Conservation (phyloP, 2,797 vertebrate genomes). For the Melopsittacus undulatus region DNA sequence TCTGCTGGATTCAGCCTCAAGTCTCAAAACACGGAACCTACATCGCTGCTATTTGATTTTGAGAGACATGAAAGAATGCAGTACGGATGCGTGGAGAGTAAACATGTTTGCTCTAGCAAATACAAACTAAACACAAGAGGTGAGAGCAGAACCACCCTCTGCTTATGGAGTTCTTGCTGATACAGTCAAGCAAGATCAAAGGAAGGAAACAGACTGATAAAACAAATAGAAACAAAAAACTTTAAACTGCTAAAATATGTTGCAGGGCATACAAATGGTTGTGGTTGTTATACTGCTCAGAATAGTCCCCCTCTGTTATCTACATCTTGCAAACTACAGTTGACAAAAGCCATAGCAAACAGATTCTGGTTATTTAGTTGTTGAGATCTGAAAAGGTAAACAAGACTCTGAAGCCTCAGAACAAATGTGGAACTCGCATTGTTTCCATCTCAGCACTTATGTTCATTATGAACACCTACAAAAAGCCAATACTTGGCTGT, state of each 20-base stretch:
- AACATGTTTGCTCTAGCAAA: slow-evolving; percentile 15
- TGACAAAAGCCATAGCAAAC: slow-evolving; percentile 18
- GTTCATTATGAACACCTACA: slow-evolving; percentile 20
- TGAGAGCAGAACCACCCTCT: slow-evolving; percentile 26
- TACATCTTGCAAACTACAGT: slow-evolving; percentile 17
- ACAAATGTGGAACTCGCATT: not conserved
- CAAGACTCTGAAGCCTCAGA: slow-evolving; percentile 11
- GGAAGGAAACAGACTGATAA: slow-evolving; percentile 18
- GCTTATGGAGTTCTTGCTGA: not conserved
- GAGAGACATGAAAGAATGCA: not conserved
- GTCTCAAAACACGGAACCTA: not conserved
- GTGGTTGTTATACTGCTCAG: not conserved
- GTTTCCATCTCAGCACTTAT: slow-evolving; percentile 23
- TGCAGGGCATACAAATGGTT: slow-evolving; percentile 5
- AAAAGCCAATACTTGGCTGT: slow-evolving; percentile 50
- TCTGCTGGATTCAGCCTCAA: not conserved
- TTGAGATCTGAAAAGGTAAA: slow-evolving; percentile 46
- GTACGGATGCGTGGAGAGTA: not conserved
- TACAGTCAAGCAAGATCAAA: not conserved
- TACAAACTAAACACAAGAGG: not conserved
- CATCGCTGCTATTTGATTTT: not conserved
- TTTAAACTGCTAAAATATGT: not conserved
- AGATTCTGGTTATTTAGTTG: slow-evolving; percentile 40
- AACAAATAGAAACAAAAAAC: not conserved
- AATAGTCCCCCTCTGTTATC: slow-evolving; percentile 3